Evolutionary conservation across 2,113 vertebrate species (phyloP).

Genomic region (Serilophus lunatus): DNA sequence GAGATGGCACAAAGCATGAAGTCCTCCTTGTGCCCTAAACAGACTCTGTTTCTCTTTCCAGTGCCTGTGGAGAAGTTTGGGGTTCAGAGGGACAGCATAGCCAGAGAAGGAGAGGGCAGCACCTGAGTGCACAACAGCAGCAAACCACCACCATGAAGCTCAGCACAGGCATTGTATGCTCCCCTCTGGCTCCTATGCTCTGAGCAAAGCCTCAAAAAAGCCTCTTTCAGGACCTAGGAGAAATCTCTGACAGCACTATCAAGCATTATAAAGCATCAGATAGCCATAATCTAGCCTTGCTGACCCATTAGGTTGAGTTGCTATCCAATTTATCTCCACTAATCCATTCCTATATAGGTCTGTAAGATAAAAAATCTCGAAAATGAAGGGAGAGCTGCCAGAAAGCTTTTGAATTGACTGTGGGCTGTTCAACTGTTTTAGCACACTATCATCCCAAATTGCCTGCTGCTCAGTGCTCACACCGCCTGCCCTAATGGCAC

Average conservation of each 20-base stretch:
- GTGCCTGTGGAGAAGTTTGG: fast-evolving
- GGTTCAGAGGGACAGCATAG: background rate
- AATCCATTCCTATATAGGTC: conserved; percentile 6
- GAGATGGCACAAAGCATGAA: background rate
- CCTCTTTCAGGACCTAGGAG: background rate
- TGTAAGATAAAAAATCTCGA: conserved; percentile 49
- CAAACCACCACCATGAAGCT: background rate
- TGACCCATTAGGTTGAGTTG: conserved; percentile 10
- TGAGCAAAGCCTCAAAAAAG: background rate
- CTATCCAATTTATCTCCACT: conserved; percentile 43
- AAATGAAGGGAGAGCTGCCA: conserved; percentile 61
- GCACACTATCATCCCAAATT: conserved; percentile 50
- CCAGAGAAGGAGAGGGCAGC: background rate
- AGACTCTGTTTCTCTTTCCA: background rate
- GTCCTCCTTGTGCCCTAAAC: background rate
- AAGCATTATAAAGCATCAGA: background rate
- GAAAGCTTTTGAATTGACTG: conserved; percentile 74
- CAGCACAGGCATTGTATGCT: background rate
- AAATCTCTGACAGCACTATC: background rate
- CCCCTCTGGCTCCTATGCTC: fast-evolving
- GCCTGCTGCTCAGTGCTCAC: background rate
- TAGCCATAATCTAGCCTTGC: background rate
- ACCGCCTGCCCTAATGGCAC: conserved; percentile 36
- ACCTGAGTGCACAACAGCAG: background rate
- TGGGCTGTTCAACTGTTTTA: conserved; percentile 37